Evolutionary conservation across 2,797 vertebrate genomes (phyloP).

Genomic region (Falco biarmicus): DNA sequence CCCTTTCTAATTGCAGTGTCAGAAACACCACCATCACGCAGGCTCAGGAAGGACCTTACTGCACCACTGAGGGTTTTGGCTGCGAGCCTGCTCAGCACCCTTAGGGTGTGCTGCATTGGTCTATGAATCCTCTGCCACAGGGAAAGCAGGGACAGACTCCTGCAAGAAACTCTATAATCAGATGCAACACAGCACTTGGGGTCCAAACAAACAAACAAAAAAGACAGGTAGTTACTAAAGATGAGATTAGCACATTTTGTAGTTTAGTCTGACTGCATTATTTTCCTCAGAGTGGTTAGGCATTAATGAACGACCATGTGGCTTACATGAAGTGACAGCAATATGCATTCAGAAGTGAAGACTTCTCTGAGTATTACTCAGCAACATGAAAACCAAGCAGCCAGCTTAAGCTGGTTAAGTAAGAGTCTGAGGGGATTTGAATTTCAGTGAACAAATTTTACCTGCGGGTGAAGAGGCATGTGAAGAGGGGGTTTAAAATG

Average conservation of each 20-base stretch:
- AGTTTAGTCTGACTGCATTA: neutral
- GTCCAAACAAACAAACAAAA: neutral
- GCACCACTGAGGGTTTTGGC: neutral
- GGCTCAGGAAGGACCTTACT: neutral
- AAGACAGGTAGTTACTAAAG: neutral
- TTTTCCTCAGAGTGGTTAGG: neutral
- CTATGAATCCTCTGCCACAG: neutral
- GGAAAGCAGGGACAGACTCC: neutral
- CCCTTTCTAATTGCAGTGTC: neutral
- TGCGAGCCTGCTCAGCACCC: neutral
- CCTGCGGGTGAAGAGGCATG: neutral
- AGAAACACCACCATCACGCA: rapidly evolving
- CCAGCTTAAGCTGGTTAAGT: conserved; percentile 2
- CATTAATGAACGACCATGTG: neutral
- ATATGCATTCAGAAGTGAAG: conserved; percentile 24
- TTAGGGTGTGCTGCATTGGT: neutral
- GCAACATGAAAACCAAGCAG: conserved; percentile 5
- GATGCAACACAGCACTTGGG: neutral
- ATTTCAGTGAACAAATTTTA: conserved; percentile 23
- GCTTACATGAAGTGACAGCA: conserved; percentile 27
- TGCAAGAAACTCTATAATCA: neutral
- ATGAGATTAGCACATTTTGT: neutral
- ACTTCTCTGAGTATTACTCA: neutral
- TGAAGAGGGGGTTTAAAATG: neutral
- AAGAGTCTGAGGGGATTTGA: neutral